Evolutionary conservation across 2,113 vertebrate species (phyloP), one percentile per base, ranked within the genome.

Genomic region (Carlito syrichta): DNA sequence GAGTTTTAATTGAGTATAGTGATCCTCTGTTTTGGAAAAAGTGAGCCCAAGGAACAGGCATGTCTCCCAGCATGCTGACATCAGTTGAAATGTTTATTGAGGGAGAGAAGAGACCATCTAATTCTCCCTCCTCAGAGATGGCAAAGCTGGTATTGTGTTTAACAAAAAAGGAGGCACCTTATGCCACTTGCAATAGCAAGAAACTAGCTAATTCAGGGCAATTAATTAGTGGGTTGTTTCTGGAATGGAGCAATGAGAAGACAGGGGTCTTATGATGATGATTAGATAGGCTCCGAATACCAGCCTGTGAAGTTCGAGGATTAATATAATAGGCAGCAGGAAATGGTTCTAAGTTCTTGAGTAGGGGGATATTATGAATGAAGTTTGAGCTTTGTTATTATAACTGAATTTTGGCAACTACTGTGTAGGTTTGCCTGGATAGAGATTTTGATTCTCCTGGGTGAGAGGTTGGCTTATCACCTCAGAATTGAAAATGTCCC

Each of bases 141-240:
- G 52, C 88, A 48, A 62, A 81, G 52, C 48, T 88, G 56, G 43
- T 77, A 86, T 94, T 96, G 76, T 92, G n/a, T 94, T 96, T 94
- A 90, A 90, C 94, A 97, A 95, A 74, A 92, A 96, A 96, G 40
- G 81, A 92, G 66, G 71, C 54, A 92, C 63, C 81, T 87, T 79
- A 83, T 92, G 71, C 43, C 48, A 97, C 79, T 96, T 93, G 69
- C 58, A 69, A 54, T 84, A 96, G 76, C 71, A 96, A 93, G 95
- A 96, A 95, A 81, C 94, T 86, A 73, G 74, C 77, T 86, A 89
- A 96, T 95, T 97, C 79, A 71, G 32, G 45, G 32, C 91, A 96
- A 94, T 97, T 92, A 96, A 94, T 97, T 94, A 96, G 68, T 60
- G 60, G 74, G 71, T 91, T 96, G 48, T 78, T 96, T 97, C 62